These are phyloP conservation scores for Xenops minutus DNA, from an alignment of 2,797 vertebrate species.

Conservation along the genomic window DNA sequence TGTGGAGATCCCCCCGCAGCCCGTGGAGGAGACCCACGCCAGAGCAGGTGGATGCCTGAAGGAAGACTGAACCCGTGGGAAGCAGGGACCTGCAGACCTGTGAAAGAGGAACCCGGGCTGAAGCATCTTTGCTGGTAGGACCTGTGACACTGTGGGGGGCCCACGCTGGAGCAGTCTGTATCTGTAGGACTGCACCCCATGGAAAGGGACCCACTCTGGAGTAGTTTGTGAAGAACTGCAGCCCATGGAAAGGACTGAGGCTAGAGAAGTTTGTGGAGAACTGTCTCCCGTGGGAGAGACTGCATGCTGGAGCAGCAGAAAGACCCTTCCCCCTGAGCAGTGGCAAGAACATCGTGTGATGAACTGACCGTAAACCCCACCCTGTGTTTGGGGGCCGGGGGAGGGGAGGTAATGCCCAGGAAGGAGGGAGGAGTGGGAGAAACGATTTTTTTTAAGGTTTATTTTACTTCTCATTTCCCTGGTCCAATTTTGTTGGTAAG, in stretches of 20 bases:
- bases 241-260: too few relatives aligned
- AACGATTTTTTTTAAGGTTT: not conserved
- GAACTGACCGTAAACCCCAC: not conserved
- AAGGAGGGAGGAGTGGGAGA: not conserved
- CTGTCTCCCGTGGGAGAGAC: not conserved
- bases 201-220: not conserved
- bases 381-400: not conserved
- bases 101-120: rapidly evolving
- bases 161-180: not conserved
- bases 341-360: rapidly evolving
- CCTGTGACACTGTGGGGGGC: not conserved
- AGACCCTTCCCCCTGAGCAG: not conserved
- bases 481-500: not conserved
- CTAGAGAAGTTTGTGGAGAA: not conserved
- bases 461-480: not conserved
- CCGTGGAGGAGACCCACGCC: rapidly evolving
- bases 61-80: not conserved
- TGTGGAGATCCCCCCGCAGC: not conserved
- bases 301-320: not conserved
- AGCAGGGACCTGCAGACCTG: not conserved
- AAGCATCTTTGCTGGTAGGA: not conserved
- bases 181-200: not conserved
- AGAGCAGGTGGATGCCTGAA: not conserved
- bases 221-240: not conserved
- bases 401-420: too few relatives aligned